A percentile compares a stretch with the other conserved stretches of the same genome.
phyloP scores from a whole-genome alignment of 2,797 vertebrate genomes.

The Hippopotamyrus pictus region DNA sequence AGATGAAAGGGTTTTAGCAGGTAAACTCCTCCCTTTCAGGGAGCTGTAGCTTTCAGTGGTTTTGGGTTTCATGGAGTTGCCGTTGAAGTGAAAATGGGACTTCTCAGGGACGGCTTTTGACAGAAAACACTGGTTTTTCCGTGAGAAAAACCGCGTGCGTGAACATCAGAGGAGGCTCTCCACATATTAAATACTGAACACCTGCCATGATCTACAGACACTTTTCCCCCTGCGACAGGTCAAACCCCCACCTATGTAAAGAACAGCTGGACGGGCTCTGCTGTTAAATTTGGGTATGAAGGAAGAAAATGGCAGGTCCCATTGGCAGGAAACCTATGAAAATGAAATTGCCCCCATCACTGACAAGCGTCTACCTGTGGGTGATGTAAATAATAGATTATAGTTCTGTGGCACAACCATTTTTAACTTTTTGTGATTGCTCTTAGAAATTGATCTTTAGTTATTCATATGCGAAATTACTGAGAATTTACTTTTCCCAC shows the following conservation, averaged over 20 bases:
- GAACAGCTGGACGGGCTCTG: neutral
- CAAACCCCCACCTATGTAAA: neutral
- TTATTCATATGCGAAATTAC: neutral
- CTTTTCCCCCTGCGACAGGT: neutral
- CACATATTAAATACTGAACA: slow-evolving; percentile 20
- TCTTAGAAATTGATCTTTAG: neutral
- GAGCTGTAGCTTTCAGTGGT: slow-evolving; percentile 7
- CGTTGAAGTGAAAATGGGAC: slow-evolving; percentile 21
- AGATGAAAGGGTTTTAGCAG: slow-evolving; percentile 25
- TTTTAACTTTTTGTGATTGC: neutral
- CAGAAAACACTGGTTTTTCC: slow-evolving; percentile 15
- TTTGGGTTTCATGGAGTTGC: slow-evolving; percentile 22
- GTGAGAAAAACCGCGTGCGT: neutral
- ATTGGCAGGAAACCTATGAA: neutral
- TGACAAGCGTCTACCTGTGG: neutral
- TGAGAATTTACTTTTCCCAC: neutral
- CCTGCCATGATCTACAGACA: neutral
- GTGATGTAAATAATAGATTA: neutral
- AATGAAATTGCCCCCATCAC: neutral
- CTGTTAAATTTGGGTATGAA: neutral
- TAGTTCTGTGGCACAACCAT: neutral
- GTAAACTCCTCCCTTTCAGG: slow-evolving; percentile 18
- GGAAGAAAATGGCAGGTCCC: neutral
- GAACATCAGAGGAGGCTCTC: slow-evolving; percentile 8
- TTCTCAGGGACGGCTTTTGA: slow-evolving; percentile 17